Percentiles rank a stretch among this genome's conserved stretches.
phyloP scores from a whole-genome alignment of 2,113 vertebrate genomes.

The Tauraco erythrolophus region DNA sequence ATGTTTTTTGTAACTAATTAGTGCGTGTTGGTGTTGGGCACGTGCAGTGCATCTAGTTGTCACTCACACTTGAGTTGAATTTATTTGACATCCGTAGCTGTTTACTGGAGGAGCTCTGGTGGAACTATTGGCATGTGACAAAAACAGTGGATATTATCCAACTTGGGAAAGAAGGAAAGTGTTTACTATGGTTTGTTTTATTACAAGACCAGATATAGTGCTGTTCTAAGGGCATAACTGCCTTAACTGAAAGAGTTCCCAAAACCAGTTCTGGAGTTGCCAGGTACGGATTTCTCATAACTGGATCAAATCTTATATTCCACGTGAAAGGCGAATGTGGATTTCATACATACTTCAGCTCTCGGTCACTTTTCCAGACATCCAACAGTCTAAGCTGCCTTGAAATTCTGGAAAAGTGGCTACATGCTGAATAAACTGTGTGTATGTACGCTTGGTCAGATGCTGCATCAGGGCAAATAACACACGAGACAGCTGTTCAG shows the following conservation, averaged over 20 bases:
- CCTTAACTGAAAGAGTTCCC: background rate
- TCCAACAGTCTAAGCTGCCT: background rate
- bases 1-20: conserved; percentile 34
- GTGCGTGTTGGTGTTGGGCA: background rate
- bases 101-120: background rate
- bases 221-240: background rate
- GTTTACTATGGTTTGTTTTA: background rate
- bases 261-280: background rate
- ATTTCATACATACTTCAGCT: background rate
- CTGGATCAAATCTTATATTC: background rate
- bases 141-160: background rate
- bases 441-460: background rate
- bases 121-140: background rate
- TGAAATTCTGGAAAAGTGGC: background rate
- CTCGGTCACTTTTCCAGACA: background rate
- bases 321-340: background rate
- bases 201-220: background rate
- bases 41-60: background rate
- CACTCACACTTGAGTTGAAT: conserved; percentile 9
- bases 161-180: background rate
- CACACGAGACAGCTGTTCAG: background rate
- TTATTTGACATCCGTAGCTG: background rate
- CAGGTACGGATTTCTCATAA: background rate
- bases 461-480: background rate
- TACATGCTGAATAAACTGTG: background rate